Evolutionary conservation across 2,113 vertebrate species (phyloP), one percentile per base, ranked within the genome.

Genomic region (Scophthalmus maximus): DNA sequence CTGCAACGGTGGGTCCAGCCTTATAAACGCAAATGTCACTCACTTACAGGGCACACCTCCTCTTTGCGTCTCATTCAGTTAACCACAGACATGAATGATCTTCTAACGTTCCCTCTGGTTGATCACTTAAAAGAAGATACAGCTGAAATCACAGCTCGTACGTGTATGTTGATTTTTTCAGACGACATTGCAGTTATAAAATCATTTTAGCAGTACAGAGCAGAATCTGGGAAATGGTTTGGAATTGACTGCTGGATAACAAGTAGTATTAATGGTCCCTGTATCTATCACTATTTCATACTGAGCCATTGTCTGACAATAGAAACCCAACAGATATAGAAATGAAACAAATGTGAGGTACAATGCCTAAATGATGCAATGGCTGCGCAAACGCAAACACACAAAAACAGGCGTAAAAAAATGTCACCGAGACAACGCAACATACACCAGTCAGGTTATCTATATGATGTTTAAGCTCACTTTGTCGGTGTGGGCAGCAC

Each of bases 401-500:
- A 23, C 23, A 27, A 1, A 23, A 9, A 36, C 7, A 29, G 26
- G 9, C 6, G 15, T 15, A 12, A 23, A 50, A 11, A 36, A 23
- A 23, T 22, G 20, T 56, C 42, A 22, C 0, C 12, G 42, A 7
- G 5, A 40, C 32, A 53, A 56, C n/a, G 46, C 20, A 57, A 40
- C 38, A 50, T 10, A 51, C 47, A 40, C 10, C 32, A 38, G 42
- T 82, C 57, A 44, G 70, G 14, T 59, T 83, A 73, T 74, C 38
- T 66, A 46, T 50, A 60, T 61, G 9, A 79, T 67, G 22, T 29
- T 23, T 77, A 71, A 5, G 30, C 70, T 83, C 44, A 55, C 23
- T 77, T 79, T 76, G 34, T 64, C 44, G 53, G 44, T 65, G 71
- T 75, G 66, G 60, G 73, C 49, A 55, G 79, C 36, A 18, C 61